Evolutionary conservation across 2,797 vertebrate species (phyloP).

Genomic region (Myiotriccus ornatus): DNA sequence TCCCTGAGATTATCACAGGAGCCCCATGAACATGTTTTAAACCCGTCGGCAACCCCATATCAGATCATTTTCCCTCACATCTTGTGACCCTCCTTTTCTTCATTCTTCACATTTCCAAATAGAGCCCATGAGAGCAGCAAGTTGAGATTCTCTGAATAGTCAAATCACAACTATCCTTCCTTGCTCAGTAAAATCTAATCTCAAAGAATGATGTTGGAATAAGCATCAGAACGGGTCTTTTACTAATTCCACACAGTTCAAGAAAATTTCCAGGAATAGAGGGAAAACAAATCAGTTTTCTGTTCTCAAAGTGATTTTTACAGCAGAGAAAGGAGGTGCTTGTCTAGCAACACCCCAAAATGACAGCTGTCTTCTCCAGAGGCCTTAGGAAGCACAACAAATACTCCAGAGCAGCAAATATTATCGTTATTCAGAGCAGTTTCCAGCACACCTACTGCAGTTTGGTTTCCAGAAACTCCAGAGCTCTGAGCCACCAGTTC

Average conservation of each 20-base stretch:
- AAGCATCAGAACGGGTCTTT: neutral
- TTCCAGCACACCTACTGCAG: neutral
- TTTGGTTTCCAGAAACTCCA: neutral
- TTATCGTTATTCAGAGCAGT: neutral
- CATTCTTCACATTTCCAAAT: neutral
- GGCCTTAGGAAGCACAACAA: neutral
- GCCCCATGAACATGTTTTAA: neutral
- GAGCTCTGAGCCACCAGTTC: neutral
- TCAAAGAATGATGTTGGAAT: neutral
- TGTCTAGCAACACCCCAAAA: neutral
- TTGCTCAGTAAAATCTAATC: neutral
- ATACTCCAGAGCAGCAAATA: neutral
- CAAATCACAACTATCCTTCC: neutral
- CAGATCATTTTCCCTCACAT: neutral
- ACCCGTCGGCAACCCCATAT: neutral
- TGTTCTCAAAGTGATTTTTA: neutral
- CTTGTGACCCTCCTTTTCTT: neutral
- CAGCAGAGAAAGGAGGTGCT: neutral
- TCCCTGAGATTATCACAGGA: neutral
- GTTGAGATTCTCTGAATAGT: neutral
- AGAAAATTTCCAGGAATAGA: neutral
- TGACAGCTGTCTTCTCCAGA: neutral
- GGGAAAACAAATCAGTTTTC: neutral
- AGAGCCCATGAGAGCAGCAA: neutral
- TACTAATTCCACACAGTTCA: neutral